Conservation (phyloP, 2,797 vertebrate species). For the Neopelma chrysocephalum region DNA sequence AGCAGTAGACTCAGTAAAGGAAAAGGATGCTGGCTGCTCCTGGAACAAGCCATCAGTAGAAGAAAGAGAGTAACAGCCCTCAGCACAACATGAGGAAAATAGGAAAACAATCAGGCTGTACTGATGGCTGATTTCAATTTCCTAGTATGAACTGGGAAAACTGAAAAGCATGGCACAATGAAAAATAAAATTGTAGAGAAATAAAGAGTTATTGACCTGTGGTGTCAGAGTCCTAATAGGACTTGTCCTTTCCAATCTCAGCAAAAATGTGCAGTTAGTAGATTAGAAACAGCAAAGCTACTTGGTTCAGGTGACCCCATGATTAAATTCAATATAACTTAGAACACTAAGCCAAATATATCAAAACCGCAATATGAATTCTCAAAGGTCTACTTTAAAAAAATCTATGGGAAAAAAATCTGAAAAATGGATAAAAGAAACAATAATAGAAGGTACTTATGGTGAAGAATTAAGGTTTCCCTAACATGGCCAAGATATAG, state of each 20-base stretch:
- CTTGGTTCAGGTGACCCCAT: slow-evolving; percentile 71
- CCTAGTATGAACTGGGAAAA: slow-evolving; percentile 61
- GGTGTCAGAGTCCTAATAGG: slow-evolving; percentile 74
- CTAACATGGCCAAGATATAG: not conserved
- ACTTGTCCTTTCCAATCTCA: slow-evolving; percentile 72
- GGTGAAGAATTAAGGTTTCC: not conserved
- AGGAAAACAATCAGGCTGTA: slow-evolving; percentile 44
- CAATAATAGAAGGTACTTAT: slow-evolving; percentile 2
- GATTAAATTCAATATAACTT: slow-evolving; percentile 74
- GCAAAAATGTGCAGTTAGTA: slow-evolving; percentile 74
- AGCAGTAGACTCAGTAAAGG: not conserved
- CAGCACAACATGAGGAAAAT: slow-evolving; percentile 35
- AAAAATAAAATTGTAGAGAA: slow-evolving; percentile 76
- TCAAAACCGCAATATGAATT: slow-evolving; percentile 55
- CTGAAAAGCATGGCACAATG: slow-evolving; percentile 62
- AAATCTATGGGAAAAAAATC: not conserved
- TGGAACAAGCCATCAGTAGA: not conserved
- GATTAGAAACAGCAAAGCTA: slow-evolving; percentile 75
- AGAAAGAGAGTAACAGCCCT: not conserved
- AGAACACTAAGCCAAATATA: slow-evolving; percentile 68
- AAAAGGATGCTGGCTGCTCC: not conserved
- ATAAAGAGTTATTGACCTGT: slow-evolving; percentile 76
- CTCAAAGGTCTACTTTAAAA: slow-evolving; percentile 65
- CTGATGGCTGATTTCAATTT: slow-evolving; percentile 68
- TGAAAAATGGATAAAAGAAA: slow-evolving; percentile 23